These are phyloP conservation scores for Netelia fuscicornis DNA, from an alignment of 2,888 invertebrate genomes.

Conservation along the genomic window DNA sequence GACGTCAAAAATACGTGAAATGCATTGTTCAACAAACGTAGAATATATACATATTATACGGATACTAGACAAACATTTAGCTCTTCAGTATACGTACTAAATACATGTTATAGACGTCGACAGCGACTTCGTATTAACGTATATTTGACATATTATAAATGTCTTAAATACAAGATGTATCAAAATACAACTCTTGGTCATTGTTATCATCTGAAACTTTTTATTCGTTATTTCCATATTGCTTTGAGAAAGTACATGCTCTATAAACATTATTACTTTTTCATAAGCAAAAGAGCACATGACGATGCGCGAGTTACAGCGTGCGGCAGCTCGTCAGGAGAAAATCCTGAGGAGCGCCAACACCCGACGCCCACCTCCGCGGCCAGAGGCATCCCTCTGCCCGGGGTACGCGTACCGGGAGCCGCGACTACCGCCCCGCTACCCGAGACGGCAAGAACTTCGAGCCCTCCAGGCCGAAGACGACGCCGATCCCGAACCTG, in stretches of 20 bases:
- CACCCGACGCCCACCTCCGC: no score
- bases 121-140: slow-evolving; percentile 39
- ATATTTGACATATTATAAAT: slow-evolving; percentile 43
- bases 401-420: neutral
- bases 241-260: slow-evolving; percentile 35
- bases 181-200: slow-evolving; percentile 38
- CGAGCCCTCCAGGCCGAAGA: no score
- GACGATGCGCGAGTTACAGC: neutral
- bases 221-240: slow-evolving; percentile 27
- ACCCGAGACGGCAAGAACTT: no score
- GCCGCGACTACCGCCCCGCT: no score
- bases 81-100: slow-evolving; percentile 42
- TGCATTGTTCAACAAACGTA: slow-evolving; percentile 39
- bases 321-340: neutral
- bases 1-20: slow-evolving; percentile 32
- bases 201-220: slow-evolving; percentile 42
- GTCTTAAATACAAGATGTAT: slow-evolving; percentile 33
- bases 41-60: slow-evolving; percentile 45
- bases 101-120: slow-evolving; percentile 39
- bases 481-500: no score
- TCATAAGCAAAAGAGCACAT: no score
- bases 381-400: no score
- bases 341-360: no score
- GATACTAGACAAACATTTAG: slow-evolving; percentile 39
- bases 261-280: slow-evolving; percentile 42